Evolutionary conservation across 2,888 invertebrate species (phyloP).

Genomic region (Leptinotarsa haldemani): DNA sequence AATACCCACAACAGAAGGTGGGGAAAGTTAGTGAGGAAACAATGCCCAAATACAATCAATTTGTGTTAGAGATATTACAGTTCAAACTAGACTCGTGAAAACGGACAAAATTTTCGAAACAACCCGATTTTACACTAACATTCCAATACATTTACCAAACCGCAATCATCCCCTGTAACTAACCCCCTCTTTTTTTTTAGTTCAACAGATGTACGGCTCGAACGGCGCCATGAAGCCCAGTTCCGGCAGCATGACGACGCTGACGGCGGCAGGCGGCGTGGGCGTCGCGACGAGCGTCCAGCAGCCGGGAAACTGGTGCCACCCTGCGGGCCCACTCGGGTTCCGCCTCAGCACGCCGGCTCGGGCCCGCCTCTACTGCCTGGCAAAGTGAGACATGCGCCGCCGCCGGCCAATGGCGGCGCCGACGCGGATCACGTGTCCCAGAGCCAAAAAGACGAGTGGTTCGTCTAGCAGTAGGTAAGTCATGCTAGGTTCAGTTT

Average conservation of each 20-base stretch:
- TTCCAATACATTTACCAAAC: no score
- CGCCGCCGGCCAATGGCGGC: constrained; percentile 58
- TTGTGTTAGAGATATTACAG: no score
- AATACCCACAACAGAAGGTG: no score
- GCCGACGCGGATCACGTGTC: constrained; percentile 68
- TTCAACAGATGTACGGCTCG: constrained; percentile 81
- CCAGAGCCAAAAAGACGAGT: constrained; percentile 86
- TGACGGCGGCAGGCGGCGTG: constrained; percentile 63
- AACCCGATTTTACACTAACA: no score
- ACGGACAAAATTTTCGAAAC: no score
- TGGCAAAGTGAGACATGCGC: constrained; percentile 72
- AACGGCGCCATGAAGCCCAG: constrained; percentile 76
- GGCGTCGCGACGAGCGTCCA: constrained; percentile 69
- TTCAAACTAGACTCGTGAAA: no score
- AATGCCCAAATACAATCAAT: no score
- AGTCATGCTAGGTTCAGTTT: constrained; percentile 52
- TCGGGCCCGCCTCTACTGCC: constrained; percentile 81
- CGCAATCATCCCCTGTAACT: not conserved
- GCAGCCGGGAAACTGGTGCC: constrained; percentile 93
- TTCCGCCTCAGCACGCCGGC: constrained; percentile 70
- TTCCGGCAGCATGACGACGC: constrained; percentile 70
- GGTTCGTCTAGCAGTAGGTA: constrained; percentile 84
- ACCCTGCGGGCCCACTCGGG: constrained; percentile 86
- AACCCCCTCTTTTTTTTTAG: constrained; percentile 66
- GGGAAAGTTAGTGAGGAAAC: no score